Percentiles rank a stretch among this genome's conserved stretches.
phyloP scores from a whole-genome alignment of 2,888 invertebrate genomes.

The Thyatira batis region DNA sequence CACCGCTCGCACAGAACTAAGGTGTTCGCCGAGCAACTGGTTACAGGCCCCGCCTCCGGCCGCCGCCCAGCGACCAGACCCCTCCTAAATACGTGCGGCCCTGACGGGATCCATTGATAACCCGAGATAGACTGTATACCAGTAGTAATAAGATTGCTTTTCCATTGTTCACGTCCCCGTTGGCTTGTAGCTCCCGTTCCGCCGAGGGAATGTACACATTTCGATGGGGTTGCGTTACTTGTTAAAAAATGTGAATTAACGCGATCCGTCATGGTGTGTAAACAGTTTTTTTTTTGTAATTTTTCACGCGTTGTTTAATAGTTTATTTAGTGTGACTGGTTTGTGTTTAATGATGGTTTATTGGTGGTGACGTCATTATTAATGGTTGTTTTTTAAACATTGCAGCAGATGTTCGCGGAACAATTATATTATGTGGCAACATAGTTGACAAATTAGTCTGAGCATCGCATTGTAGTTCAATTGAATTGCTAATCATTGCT shows the following conservation, averaged over 20 bases:
- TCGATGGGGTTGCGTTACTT: conserved; percentile 54
- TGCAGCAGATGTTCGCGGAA: conserved; percentile 50
- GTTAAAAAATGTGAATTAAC: conserved; percentile 61
- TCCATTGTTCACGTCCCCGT: neutral
- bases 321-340: conserved; percentile 59
- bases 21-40: conserved; percentile 29
- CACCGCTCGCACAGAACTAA: conserved; percentile 69
- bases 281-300: conserved; percentile 66
- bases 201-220: conserved; percentile 16
- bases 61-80: conserved; percentile 16
- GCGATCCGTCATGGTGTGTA: conserved; percentile 69
- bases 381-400: conserved; percentile 50
- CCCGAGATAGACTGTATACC: neutral
- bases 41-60: conserved; percentile 43
- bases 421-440: conserved; percentile 36
- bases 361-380: conserved; percentile 41
- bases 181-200: neutral
- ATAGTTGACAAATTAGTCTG: conserved; percentile 54
- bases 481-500: conserved; percentile 7
- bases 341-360: conserved; percentile 16
- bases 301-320: conserved; percentile 73
- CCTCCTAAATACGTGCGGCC: conserved; percentile 4
- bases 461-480: conserved; percentile 11
- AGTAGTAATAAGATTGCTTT: conserved; percentile 4
- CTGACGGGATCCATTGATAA: neutral